These are phyloP conservation scores for Diprion similis DNA, from an alignment of 1,140 invertebrate species.

Conservation along the genomic window DNA sequence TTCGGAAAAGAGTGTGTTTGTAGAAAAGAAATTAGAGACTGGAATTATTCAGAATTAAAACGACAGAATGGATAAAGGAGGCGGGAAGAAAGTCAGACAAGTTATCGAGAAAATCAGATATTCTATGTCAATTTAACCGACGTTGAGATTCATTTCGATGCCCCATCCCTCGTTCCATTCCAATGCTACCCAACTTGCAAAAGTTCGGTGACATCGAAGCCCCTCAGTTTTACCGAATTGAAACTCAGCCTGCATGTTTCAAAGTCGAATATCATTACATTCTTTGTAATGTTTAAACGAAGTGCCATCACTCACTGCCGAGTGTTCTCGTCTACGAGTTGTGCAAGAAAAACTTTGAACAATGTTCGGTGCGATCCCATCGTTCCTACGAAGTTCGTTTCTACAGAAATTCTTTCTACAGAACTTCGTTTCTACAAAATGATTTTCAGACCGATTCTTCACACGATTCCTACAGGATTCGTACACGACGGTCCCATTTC, in stretches of 20 bases:
- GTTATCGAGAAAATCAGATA: background rate
- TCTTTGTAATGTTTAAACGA: background rate
- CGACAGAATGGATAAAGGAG: background rate
- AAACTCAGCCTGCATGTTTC: background rate
- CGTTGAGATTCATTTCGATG: background rate
- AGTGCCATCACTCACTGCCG: background rate
- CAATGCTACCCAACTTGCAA: background rate
- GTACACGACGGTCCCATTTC: too few species aligned
- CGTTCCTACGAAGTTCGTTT: too few species aligned
- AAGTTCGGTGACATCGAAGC: background rate
- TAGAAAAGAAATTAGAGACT: background rate
- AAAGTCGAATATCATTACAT: background rate
- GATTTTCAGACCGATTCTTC: too few species aligned
- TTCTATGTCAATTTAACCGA: background rate
- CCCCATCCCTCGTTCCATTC: background rate
- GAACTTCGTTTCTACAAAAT: too few species aligned
- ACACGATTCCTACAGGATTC: too few species aligned
- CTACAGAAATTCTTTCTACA: too few species aligned
- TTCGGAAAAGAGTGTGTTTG: background rate
- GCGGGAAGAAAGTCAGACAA: background rate
- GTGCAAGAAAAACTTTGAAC: background rate
- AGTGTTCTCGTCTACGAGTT: too few species aligned
- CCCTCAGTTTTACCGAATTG: background rate
- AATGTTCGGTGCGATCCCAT: too few species aligned
- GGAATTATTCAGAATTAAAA: slow-evolving; percentile 1